phyloP scores from a whole-genome alignment of 2,113 vertebrate genomes.

The Cyphomyrus discorhynchus region DNA sequence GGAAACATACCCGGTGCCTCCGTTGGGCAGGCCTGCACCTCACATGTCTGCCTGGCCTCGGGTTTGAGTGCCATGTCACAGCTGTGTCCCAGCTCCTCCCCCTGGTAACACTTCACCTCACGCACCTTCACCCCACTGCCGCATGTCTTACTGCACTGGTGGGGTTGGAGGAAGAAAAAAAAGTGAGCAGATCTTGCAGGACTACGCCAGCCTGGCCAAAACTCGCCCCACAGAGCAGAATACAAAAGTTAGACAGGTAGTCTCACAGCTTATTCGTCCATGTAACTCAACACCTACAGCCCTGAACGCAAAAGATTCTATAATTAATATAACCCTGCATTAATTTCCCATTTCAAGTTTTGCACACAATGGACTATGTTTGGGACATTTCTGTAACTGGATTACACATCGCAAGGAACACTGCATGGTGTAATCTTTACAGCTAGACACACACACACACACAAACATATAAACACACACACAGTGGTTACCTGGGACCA shows the following conservation, averaged over 20 bases:
- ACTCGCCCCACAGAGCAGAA: background rate
- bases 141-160: conserved; percentile 79
- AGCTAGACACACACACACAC: background rate
- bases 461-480: background rate
- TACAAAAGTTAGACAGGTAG: background rate
- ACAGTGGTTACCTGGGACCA: conserved; percentile 74
- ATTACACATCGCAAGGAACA: background rate
- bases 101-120: conserved; percentile 76
- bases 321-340: background rate
- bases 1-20: conserved; percentile 56
- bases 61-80: conserved; percentile 62
- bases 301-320: background rate
- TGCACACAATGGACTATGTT: background rate
- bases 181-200: background rate
- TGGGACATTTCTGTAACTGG: background rate
- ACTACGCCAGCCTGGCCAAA: background rate
- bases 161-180: background rate
- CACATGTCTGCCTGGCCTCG: conserved; percentile 62
- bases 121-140: conserved; percentile 65
- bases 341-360: background rate
- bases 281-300: background rate
- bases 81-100: conserved; percentile 66
- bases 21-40: conserved; percentile 61
- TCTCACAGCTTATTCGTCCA: background rate
- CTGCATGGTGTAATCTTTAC: background rate